phyloP scores from a whole-genome alignment of 2,888 invertebrate genomes.

The Eupithecia centaureata region DNA sequence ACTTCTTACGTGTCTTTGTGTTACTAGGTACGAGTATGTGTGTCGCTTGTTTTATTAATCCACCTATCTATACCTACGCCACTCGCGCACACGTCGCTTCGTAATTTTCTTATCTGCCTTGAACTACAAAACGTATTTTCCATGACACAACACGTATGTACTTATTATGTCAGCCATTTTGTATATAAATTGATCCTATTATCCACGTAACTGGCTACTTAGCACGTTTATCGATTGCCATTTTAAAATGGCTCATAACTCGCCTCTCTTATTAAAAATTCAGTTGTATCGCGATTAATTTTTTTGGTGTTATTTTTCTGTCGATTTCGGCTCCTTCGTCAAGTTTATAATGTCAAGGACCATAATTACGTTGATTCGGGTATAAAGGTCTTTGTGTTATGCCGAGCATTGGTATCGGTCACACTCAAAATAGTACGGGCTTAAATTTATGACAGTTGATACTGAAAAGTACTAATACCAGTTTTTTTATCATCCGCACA shows the following conservation, averaged over 20 bases:
- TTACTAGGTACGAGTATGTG: too few species aligned
- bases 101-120: slow-evolving; percentile 52
- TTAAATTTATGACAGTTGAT: too few species aligned
- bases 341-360: slow-evolving; percentile 8
- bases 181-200: slow-evolving; percentile 46
- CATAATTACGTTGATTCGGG: neutral
- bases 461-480: too few species aligned
- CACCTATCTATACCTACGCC: neutral
- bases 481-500: too few species aligned
- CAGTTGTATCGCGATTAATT: neutral
- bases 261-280: slow-evolving; percentile 6
- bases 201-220: slow-evolving; percentile 27
- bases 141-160: slow-evolving; percentile 46
- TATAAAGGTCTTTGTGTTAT: neutral
- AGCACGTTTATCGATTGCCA: slow-evolving; percentile 30
- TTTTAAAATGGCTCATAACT: slow-evolving; percentile 19
- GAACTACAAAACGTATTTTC: slow-evolving; percentile 51
- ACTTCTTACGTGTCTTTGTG: too few species aligned
- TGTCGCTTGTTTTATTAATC: neutral
- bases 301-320: slow-evolving; percentile 3
- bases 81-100: neutral
- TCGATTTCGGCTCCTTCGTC: neutral
- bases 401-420: neutral
- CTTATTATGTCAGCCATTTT: slow-evolving; percentile 38
- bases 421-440: neutral